These are phyloP conservation scores for Linnaemya vulpina DNA, from an alignment of 2,888 invertebrate species.

Conservation along the genomic window DNA sequence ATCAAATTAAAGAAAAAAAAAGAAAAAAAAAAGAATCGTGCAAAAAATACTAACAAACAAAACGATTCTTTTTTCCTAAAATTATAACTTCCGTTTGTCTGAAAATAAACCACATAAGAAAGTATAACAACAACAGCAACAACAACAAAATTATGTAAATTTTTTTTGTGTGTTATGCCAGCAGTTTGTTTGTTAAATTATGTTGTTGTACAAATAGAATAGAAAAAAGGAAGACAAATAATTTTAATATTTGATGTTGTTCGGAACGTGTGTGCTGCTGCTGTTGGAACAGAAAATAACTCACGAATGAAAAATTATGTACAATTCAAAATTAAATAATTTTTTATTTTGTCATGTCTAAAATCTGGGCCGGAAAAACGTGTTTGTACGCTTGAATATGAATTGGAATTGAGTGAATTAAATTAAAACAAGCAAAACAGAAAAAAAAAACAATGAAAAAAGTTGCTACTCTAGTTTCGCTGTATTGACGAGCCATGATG, in stretches of 20 bases:
- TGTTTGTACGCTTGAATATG: conserved; percentile 63
- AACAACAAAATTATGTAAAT: conserved; percentile 60
- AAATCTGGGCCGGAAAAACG: conserved; percentile 72
- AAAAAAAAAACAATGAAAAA: conserved; percentile 11
- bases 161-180: conserved; percentile 15
- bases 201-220: too few relatives aligned
- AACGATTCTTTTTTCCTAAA: conserved; percentile 42
- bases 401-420: conserved; percentile 67
- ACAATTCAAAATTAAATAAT: conserved; percentile 32
- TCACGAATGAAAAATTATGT: conserved; percentile 49
- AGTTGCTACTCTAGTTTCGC: conserved; percentile 59
- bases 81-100: conserved; percentile 64
- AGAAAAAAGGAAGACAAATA: conserved; percentile 53
- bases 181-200: conserved; percentile 59
- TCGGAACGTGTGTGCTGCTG: conserved; percentile 56
- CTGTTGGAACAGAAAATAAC: conserved; percentile 29
- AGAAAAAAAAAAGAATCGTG: too few relatives aligned
- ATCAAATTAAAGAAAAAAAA: not conserved
- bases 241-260: conserved; percentile 44
- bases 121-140: conserved; percentile 2
- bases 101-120: conserved; percentile 24
- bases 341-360: not conserved
- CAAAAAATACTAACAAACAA: conserved; percentile 26
- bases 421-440: conserved; percentile 39
- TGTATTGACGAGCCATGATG: conserved; percentile 49